These are phyloP conservation scores for Sycobia sp. DNA, from an alignment of 1,140 invertebrate species.

Conservation along the genomic window DNA sequence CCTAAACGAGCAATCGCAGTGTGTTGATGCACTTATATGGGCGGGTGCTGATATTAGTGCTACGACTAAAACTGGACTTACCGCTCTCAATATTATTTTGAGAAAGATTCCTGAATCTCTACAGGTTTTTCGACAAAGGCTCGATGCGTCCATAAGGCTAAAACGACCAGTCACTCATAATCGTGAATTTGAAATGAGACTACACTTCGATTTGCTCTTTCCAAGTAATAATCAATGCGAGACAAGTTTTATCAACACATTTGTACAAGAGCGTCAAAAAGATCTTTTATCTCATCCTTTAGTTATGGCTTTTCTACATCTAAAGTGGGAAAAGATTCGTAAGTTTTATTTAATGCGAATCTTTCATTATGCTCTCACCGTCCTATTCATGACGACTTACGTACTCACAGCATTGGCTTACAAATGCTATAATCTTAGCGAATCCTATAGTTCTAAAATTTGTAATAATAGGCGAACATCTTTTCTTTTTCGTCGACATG, in stretches of 20 bases:
- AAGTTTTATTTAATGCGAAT: constrained; percentile 69
- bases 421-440: constrained; percentile 55
- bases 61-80: constrained; percentile 66
- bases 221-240: constrained; percentile 66
- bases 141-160: constrained; percentile 66
- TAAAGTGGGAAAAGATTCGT: constrained; percentile 72
- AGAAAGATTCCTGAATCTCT: constrained; percentile 67
- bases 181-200: constrained; percentile 67
- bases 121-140: constrained; percentile 62
- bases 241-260: constrained; percentile 67
- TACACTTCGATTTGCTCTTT: constrained; percentile 66
- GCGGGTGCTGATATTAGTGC: constrained; percentile 71
- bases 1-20: constrained; percentile 66
- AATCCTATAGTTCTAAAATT: constrained; percentile 51
- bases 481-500: constrained; percentile 57
- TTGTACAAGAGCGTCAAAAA: constrained; percentile 67
- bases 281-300: constrained; percentile 69
- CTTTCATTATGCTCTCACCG: constrained; percentile 67
- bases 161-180: constrained; percentile 63
- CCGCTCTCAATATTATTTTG: constrained; percentile 67
- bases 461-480: constrained; percentile 61
- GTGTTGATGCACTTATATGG: constrained; percentile 68
- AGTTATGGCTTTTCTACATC: constrained; percentile 67
- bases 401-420: constrained; percentile 64
- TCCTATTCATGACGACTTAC: constrained; percentile 66